Evolutionary conservation across 2,797 vertebrate species (phyloP).

Genomic region (Spheniscus humboldti): DNA sequence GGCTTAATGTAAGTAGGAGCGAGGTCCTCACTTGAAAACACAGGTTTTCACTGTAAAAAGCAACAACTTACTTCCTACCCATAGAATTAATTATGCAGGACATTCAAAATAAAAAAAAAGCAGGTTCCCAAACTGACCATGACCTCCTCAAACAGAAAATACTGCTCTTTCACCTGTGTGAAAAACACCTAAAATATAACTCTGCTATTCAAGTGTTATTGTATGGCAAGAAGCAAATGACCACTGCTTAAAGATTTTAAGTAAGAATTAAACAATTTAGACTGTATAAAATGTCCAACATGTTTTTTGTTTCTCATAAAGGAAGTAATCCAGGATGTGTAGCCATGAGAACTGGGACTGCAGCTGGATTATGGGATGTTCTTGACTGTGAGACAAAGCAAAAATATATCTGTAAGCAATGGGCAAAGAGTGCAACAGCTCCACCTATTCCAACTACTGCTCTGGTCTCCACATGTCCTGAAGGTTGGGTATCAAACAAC

Average conservation of each 20-base stretch:
- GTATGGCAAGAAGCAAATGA: background rate
- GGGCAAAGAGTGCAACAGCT: conserved; percentile 76
- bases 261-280: background rate
- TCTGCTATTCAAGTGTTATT: background rate
- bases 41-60: background rate
- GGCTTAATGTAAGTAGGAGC: background rate
- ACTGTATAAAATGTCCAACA: background rate
- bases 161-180: background rate
- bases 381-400: conserved; percentile 81
- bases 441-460: conserved; percentile 79
- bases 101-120: background rate
- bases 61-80: background rate
- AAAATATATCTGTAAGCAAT: conserved; percentile 90
- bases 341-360: conserved; percentile 85
- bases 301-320: conserved; percentile 44
- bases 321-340: conserved; percentile 87
- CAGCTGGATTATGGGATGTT: conserved; percentile 91
- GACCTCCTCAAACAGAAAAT: background rate
- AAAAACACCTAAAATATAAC: background rate
- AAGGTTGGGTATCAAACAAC: conserved; percentile 72
- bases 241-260: background rate
- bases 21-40: background rate
- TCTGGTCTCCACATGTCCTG: conserved; percentile 72
- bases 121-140: background rate
- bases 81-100: background rate